Evolutionary conservation across 2,113 vertebrate genomes (phyloP).

Genomic region (Hypanus sabinus): DNA sequence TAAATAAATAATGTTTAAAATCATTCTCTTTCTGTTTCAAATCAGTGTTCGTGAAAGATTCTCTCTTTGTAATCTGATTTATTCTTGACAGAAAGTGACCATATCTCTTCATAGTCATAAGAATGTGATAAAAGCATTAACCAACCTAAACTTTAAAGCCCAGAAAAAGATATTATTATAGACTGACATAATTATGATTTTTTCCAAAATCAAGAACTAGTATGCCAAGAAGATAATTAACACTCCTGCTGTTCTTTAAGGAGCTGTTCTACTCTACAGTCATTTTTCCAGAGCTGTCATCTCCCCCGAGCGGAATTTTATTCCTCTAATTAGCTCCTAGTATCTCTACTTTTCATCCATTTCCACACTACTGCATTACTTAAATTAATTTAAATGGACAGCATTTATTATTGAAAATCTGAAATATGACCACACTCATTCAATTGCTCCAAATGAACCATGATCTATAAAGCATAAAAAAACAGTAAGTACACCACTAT

Average conservation of each 20-base stretch:
- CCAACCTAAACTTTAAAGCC: conserved; percentile 21
- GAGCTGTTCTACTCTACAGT: conserved; percentile 5
- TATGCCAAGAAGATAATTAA: conserved; percentile 26
- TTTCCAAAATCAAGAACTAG: background rate
- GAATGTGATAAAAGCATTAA: background rate
- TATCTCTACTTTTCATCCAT: conserved; percentile 21
- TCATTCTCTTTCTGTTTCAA: conserved; percentile 24
- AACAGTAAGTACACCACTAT: background rate
- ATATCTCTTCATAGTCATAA: background rate
- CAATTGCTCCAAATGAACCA: background rate
- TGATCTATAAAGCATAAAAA: background rate
- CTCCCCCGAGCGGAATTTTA: conserved; percentile 21
- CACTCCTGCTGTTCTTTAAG: conserved; percentile 31
- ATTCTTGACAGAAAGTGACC: too few relatives aligned
- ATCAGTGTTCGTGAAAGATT: conserved; percentile 24
- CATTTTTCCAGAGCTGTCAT: conserved; percentile 9
- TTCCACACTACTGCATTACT: background rate
- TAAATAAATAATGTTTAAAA: background rate
- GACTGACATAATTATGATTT: conserved; percentile 16
- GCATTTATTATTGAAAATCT: conserved; percentile 6
- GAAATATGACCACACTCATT: background rate
- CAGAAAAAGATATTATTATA: background rate
- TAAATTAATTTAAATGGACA: conserved; percentile 29
- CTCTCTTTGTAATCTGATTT: background rate
- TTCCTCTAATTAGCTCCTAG: conserved; percentile 27